Evolutionary conservation across 2,113 vertebrate genomes (phyloP), one percentile per base, ranked within the genome.

Genomic region (Elanoides forficatus): DNA sequence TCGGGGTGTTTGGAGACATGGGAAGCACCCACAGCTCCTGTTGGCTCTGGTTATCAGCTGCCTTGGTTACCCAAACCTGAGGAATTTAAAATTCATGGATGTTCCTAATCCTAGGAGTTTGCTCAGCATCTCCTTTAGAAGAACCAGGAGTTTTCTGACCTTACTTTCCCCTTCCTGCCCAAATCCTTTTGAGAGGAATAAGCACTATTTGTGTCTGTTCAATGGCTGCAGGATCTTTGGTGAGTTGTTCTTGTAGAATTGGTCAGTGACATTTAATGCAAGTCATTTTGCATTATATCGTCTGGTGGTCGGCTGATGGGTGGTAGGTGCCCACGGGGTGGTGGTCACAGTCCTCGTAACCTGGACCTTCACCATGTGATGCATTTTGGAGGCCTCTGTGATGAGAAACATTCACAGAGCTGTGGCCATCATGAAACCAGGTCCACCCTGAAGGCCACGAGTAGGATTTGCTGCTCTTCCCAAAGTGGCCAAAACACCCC

Each of bases 371-470:
- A 38, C 47, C 23, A 7, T 20, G 6, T 10, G 52, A 6, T 65
- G 16, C 15, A 8, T 93, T 79, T 90, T 60, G 48, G 42, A 87
- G 25, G 58, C 55, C 10, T 43, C 45, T 72, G 7, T 43, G 40
- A 29, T 58, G 36, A 40, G 50, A 90, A 78, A 22, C 0, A 0
- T 38, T 68, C 25, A 9, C 40, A 68, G 19, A 87, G 11, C 47
- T 63, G 43, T 72, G 56, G 19, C 55, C 19, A 10, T 50, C 58
- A 2, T 34, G 26, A 76, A 67, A 50, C 10, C n/a, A 59, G 18
- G 14, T 63, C 71, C 30, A 27, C 0, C 0, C 38, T 59, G 65
- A 67, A 81, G 59, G n/a, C 48, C n/a, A 20, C 34, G 2, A 0
- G 7, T 78, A 14, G n/a, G 29, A 52, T 81, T 88, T 88, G 21